phyloP scores from a whole-genome alignment of 2,797 vertebrate species.

The Protosalanx chinensis region DNA sequence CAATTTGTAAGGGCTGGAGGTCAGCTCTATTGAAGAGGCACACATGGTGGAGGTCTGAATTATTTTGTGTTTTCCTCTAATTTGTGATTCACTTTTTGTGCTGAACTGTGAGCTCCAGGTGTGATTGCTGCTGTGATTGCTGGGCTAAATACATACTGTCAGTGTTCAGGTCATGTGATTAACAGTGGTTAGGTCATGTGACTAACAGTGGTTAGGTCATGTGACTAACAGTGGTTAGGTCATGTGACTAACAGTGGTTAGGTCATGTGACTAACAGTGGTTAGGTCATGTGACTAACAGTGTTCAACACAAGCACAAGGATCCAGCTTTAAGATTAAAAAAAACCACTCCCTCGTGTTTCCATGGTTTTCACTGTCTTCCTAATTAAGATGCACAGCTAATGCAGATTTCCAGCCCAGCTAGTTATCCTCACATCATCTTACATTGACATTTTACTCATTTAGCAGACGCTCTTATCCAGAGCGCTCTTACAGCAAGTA shows the following conservation, averaged over 20 bases:
- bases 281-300: neutral
- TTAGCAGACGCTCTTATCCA: too few species aligned
- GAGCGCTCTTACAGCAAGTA: too few species aligned
- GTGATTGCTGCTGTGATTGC: neutral
- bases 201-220: neutral
- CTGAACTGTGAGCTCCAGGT: neutral
- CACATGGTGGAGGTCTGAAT: neutral
- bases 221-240: too few species aligned
- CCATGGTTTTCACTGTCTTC: neutral
- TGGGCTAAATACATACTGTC: neutral
- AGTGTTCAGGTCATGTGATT: neutral
- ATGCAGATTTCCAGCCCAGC: slow-evolving; percentile 7
- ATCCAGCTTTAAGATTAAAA: slow-evolving; percentile 17
- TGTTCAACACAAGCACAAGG: slow-evolving; percentile 12
- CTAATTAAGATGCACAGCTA: slow-evolving; percentile 15
- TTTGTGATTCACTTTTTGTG: neutral
- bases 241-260: neutral
- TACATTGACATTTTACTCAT: too few species aligned
- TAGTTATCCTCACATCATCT: slow-evolving; percentile 10
- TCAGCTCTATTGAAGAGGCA: neutral
- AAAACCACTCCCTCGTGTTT: neutral
- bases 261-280: too few species aligned
- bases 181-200: too few species aligned
- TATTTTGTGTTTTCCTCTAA: neutral
- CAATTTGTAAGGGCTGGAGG: neutral